A percentile compares a stretch with the other conserved stretches of the same genome.
Conservation (phyloP, 2,113 vertebrate species). For the Crotalus horridus region DNA sequence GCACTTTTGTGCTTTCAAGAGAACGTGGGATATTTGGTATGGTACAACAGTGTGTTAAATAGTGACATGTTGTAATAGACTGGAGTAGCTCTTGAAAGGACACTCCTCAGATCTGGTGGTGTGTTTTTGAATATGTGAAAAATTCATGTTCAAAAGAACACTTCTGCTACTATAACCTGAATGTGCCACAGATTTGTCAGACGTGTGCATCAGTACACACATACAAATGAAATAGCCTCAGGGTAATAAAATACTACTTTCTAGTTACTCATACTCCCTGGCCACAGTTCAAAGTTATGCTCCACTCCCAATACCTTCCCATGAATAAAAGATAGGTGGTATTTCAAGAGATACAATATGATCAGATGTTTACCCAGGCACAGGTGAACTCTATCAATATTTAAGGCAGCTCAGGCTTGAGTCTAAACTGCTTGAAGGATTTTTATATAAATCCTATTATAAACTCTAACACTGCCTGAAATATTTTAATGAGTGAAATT, state of each 20-base stretch:
- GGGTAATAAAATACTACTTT: neutral
- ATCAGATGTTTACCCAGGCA: neutral
- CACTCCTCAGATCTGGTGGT: neutral
- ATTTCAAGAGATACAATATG: neutral
- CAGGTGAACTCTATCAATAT: slow-evolving; percentile 16
- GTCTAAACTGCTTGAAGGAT: slow-evolving; percentile 7
- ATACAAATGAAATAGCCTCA: neutral
- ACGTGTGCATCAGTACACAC: neutral
- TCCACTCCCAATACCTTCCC: neutral
- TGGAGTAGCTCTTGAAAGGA: neutral
- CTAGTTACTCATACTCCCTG: neutral
- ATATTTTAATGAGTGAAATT: slow-evolving; percentile 25
- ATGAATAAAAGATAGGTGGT: slow-evolving; percentile 8
- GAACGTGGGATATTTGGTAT: neutral
- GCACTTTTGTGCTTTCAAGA: neutral
- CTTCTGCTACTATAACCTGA: neutral
- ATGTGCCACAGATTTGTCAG: neutral
- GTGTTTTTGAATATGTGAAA: neutral
- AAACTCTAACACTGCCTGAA: neutral
- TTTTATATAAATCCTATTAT: slow-evolving; percentile 1
- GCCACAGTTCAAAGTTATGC: neutral
- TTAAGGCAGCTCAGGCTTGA: slow-evolving; percentile 4
- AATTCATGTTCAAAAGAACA: neutral
- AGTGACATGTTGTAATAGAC: neutral
- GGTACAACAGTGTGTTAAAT: neutral